Conservation (phyloP, 2,113 vertebrate genomes). For the Corythoichthys intestinalis region DNA sequence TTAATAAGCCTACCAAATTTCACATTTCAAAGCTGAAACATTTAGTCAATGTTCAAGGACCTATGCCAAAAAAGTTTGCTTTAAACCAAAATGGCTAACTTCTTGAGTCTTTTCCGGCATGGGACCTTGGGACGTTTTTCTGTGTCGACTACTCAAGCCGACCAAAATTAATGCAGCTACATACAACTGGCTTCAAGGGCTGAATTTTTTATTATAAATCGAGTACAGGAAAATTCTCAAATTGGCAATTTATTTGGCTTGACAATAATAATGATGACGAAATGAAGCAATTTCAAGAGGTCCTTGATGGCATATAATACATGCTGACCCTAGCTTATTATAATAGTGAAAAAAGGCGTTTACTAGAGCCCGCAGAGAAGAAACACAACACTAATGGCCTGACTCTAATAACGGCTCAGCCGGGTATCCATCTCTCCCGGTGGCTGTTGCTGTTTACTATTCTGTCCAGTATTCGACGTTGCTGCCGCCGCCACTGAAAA, state of each 20-base stretch:
- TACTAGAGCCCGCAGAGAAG: slow-evolving; percentile 1
- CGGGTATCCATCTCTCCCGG: neutral
- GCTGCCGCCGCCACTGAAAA: neutral
- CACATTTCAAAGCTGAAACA: no score
- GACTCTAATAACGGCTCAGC: slow-evolving; percentile 23
- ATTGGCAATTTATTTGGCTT: slow-evolving; percentile 1
- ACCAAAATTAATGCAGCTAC: neutral
- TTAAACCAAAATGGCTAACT: neutral
- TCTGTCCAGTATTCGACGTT: slow-evolving; percentile 34
- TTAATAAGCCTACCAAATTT: no score
- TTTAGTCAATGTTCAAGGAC: no score
- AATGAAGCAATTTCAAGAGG: slow-evolving; percentile 1
- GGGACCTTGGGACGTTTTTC: neutral
- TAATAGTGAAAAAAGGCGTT: slow-evolving; percentile 26
- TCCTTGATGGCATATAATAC: neutral
- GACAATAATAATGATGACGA: neutral
- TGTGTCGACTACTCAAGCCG: neutral
- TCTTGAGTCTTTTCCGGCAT: neutral
- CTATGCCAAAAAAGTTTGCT: no score
- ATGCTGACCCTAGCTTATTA: neutral
- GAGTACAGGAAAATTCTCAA: neutral
- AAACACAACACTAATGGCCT: slow-evolving; percentile 48
- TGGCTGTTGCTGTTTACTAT: slow-evolving; percentile 49
- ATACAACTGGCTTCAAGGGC: neutral
- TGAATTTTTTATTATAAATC: neutral